These are phyloP conservation scores for Iselma pallidipennis DNA, from an alignment of 2,888 invertebrate genomes.

Conservation along the genomic window DNA sequence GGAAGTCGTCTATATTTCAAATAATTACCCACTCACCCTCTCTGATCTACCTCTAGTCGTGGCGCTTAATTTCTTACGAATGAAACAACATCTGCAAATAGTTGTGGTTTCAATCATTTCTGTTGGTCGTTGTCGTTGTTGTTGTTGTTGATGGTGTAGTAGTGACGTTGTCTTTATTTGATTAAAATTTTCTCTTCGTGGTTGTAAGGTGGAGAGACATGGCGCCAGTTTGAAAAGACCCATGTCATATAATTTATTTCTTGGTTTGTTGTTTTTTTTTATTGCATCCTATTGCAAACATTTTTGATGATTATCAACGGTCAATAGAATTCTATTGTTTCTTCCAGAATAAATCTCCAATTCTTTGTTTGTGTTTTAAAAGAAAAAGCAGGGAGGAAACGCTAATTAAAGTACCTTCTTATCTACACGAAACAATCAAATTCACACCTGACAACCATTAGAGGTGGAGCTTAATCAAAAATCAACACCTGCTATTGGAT, in stretches of 20 bases:
- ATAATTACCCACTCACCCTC: neutral
- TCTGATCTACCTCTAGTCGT: neutral
- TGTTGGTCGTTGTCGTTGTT: too few relatives aligned
- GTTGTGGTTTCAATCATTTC: neutral
- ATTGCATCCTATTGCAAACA: neutral
- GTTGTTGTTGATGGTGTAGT: too few relatives aligned
- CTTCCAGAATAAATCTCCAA: too few relatives aligned
- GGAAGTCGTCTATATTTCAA: slow-evolving; percentile 23
- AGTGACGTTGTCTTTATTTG: neutral
- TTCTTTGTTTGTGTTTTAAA: too few relatives aligned
- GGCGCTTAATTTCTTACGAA: neutral
- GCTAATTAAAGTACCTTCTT: neutral
- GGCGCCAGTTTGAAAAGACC: slow-evolving; percentile 2
- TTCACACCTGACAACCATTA: neutral
- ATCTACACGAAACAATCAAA: neutral
- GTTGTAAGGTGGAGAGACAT: neutral
- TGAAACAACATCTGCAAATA: neutral
- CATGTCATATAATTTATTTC: slow-evolving; percentile 2
- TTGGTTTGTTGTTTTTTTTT: neutral
- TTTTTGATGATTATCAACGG: neutral
- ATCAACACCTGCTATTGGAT: neutral
- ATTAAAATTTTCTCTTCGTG: too few relatives aligned
- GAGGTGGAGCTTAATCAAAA: neutral
- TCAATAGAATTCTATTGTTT: neutral
- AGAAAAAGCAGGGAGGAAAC: too few relatives aligned